Percentiles rank a stretch among this genome's conserved stretches.
Evolutionary conservation across 1,140 invertebrate genomes (phyloP).

Genomic region (Goniozus legneri): DNA sequence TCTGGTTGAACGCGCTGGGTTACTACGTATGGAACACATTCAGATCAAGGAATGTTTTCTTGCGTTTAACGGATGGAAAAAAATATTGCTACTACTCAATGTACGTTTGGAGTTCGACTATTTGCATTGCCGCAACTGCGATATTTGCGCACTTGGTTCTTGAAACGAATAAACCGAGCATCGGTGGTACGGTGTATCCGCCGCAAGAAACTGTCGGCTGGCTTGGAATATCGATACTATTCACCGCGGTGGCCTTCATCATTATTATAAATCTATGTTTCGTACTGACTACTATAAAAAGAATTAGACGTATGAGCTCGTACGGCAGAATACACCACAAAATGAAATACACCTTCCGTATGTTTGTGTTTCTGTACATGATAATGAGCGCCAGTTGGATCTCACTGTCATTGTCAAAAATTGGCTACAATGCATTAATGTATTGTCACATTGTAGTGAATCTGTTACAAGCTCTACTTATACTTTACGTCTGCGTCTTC

Average conservation of each 20-base stretch:
- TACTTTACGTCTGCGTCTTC: constrained; percentile 73
- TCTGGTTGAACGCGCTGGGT: constrained; percentile 79
- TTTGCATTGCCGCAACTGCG: constrained; percentile 65
- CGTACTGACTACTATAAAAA: constrained; percentile 72
- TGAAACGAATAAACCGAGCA: constrained; percentile 60
- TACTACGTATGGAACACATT: constrained; percentile 86
- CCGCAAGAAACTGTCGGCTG: constrained; percentile 60
- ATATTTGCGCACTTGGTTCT: constrained; percentile 77
- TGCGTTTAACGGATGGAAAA: constrained; percentile 74
- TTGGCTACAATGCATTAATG: constrained; percentile 66
- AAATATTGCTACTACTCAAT: constrained; percentile 83
- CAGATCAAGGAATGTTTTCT: constrained; percentile 76
- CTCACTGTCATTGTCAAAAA: constrained; percentile 69
- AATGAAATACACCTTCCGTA: constrained; percentile 77
- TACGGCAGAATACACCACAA: constrained; percentile 83
- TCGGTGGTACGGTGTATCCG: constrained; percentile 29
- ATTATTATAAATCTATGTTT: constrained; percentile 76
- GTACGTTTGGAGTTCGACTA: constrained; percentile 74
- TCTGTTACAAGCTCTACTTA: constrained; percentile 65
- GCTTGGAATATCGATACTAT: constrained; percentile 76
- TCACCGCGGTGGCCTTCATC: constrained; percentile 73
- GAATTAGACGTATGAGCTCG: constrained; percentile 72
- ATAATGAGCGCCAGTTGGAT: constrained; percentile 72
- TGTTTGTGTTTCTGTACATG: constrained; percentile 70
- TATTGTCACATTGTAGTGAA: constrained; percentile 74